Base-by-base conservation (phyloP, 2,888 invertebrate species). In the Schizotus pectinicornis region DNA sequence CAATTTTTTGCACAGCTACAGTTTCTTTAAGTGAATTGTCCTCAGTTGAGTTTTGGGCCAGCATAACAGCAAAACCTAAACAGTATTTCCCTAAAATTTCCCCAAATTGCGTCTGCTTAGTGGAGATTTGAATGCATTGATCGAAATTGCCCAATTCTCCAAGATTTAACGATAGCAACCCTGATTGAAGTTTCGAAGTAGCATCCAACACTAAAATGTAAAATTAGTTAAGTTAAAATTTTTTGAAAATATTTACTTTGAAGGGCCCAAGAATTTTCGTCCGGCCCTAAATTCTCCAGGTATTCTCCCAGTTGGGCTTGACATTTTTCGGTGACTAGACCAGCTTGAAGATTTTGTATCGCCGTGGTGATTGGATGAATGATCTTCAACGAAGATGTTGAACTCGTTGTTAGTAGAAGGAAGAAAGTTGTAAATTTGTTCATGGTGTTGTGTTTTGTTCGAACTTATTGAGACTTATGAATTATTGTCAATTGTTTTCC, bases 91-190 rank as follows among this genome's bases (percentile, higher is more conserved):
- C 61, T n/a, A 46, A 30, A 8, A 63, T 50, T 45, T 13, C 7
- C 7, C 31, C 56, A 3, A 35, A 6, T 7, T 30, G 22, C 7
- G n/a, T 45, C 8, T 11, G 46, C 7, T 35, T 31, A 8, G 35
- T 12, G 13, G 66, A 59, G 2, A 69, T 46, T 6, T 54, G 36
- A 8, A 71, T 31, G 43, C 73, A 73, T 62, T 72, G 65, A 22
- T 71, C 68, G 43, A 65, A 73, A 47, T 65, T 65, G 13, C 71
- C 73, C 34, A 56, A 62, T 48, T 71, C 69, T 1, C 36, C 14
- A 22, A 60, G 55, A 36, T 63, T 54, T 3, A 61, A 46, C 11
- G 55, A 50, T 3, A 58, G 11, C 22, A 67, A 41, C 7, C 68
- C 68, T 6, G 69, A 59, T 34, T 59, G 65, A 43, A 66, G 33